These are phyloP conservation scores for Myzus persicae DNA, from an alignment of 1,140 invertebrate species.

Conservation along the genomic window DNA sequence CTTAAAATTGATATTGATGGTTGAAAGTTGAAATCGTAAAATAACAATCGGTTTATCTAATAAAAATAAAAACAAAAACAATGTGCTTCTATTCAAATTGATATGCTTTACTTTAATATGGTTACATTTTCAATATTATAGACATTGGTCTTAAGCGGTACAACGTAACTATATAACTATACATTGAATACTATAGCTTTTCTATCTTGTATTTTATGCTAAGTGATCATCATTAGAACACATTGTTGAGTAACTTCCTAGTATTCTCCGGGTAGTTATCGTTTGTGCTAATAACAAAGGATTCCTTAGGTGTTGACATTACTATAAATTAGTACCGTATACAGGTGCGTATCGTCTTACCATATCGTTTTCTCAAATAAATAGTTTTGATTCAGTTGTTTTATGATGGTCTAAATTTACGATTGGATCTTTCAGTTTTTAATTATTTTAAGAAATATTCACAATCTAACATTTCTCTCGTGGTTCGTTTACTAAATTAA, in stretches of 20 bases:
- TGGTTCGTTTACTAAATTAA: neutral
- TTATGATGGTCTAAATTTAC: neutral
- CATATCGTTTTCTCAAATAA: neutral
- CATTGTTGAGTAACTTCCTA: neutral
- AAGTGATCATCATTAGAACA: neutral
- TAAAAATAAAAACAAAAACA: neutral
- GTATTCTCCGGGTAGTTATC: neutral
- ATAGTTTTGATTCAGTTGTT: neutral
- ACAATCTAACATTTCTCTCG: neutral
- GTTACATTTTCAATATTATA: neutral
- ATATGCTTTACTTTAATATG: neutral
- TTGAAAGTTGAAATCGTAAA: neutral
- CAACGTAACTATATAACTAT: neutral
- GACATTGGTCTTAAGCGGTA: neutral
- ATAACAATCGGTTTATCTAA: neutral
- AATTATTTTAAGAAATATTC: constrained; percentile 1
- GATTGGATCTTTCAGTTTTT: neutral
- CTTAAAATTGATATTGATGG: neutral
- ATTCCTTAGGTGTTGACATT: constrained; percentile 23
- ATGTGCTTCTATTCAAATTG: neutral
- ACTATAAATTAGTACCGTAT: constrained; percentile 15
- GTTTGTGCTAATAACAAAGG: constrained; percentile 4
- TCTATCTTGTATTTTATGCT: neutral
- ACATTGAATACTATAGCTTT: neutral
- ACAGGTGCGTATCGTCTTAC: neutral